A percentile compares a stretch with the other conserved stretches of the same genome.
These are phyloP conservation scores for Dilophus febrilis DNA, from an alignment of 2,888 invertebrate genomes.

Conservation along the genomic window DNA sequence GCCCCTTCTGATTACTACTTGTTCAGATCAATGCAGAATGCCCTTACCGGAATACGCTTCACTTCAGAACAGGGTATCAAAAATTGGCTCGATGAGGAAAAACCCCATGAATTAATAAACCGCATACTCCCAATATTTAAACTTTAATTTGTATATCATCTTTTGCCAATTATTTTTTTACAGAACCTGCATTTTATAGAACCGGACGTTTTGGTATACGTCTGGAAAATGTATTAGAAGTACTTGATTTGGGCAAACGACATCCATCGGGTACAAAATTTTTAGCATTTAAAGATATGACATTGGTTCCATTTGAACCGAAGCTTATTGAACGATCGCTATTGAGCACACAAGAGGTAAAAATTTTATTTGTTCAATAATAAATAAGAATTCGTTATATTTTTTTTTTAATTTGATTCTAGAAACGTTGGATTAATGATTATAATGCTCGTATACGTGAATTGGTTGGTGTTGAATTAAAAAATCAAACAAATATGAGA, in stretches of 20 bases:
- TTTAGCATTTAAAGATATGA: slow-evolving; percentile 61
- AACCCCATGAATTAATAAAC: no score
- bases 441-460: slow-evolving; percentile 59
- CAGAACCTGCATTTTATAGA: slow-evolving; percentile 83
- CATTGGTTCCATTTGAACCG: slow-evolving; percentile 74
- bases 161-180: slow-evolving; percentile 8
- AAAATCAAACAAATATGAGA: slow-evolving; percentile 46
- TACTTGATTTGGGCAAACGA: slow-evolving; percentile 34
- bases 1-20: no score
- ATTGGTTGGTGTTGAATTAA: slow-evolving; percentile 56
- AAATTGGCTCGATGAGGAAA: no score
- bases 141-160: no score
- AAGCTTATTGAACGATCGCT: slow-evolving; percentile 63
- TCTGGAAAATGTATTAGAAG: slow-evolving; percentile 70
- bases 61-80: no score
- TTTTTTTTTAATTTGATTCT: slow-evolving; percentile 7
- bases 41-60: no score
- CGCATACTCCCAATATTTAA: no score
- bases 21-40: no score
- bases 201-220: slow-evolving; percentile 70
- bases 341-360: slow-evolving; percentile 68
- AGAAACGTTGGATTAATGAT: slow-evolving; percentile 64
- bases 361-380: background rate
- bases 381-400: no score
- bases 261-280: slow-evolving; percentile 36